Conservation (phyloP, 2,888 invertebrate species). For the Leuctra nigra region DNA sequence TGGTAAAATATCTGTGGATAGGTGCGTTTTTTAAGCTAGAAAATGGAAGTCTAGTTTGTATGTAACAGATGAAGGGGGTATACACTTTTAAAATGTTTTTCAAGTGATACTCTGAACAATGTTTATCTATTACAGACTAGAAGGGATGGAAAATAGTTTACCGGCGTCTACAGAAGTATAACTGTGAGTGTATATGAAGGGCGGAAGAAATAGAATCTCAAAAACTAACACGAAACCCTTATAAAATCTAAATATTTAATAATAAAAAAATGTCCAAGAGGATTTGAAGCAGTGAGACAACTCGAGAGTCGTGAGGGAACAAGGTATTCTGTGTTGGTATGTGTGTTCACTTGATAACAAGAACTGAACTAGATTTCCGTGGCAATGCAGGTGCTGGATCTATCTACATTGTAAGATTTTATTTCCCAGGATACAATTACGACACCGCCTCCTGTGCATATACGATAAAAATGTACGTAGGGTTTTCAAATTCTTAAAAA, state of each 20-base stretch:
- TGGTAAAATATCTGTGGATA: background rate
- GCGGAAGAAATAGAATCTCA: background rate
- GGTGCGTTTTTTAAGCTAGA: background rate
- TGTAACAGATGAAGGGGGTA: constrained; percentile 5
- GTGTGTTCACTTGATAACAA: too few species aligned
- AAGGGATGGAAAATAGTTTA: constrained; percentile 3
- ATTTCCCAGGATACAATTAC: too few species aligned
- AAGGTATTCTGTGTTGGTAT: too few species aligned
- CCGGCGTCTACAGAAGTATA: background rate
- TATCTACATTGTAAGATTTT: too few species aligned
- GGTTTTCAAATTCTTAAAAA: too few species aligned
- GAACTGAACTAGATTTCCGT: too few species aligned
- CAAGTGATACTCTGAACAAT: constrained; percentile 23
- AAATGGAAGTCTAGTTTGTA: constrained; percentile 5
- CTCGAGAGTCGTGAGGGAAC: too few species aligned
- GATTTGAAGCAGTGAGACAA: too few species aligned
- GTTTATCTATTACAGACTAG: constrained; percentile 12
- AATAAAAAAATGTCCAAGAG: too few species aligned
- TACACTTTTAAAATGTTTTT: constrained; percentile 11
- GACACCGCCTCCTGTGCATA: too few species aligned
- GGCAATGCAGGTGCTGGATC: too few species aligned
- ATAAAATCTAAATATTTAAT: constrained; percentile 5
- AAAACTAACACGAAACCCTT: background rate
- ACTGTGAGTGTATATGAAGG: background rate
- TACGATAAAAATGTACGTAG: too few species aligned